A percentile compares a stretch with the other conserved stretches of the same genome.
Evolutionary conservation across 2,797 vertebrate genomes (phyloP).

Genomic region (Girardinus metallicus): DNA sequence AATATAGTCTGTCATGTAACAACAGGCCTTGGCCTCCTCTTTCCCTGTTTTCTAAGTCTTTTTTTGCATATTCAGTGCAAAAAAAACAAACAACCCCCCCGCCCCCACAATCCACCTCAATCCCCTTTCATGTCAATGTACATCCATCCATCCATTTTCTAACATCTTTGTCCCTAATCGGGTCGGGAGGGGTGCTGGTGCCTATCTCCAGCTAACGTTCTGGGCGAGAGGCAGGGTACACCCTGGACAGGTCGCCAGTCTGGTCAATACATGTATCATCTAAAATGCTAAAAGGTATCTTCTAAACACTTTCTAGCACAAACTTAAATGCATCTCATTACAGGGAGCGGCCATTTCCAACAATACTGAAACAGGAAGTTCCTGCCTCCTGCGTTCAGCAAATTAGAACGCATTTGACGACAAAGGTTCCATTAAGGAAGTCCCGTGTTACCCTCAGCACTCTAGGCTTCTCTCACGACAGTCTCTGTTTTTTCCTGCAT

Average conservation of each 20-base stretch:
- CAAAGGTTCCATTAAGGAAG: conserved; percentile 75
- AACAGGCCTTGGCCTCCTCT: not conserved
- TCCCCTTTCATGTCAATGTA: not conserved
- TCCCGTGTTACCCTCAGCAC: conserved; percentile 63
- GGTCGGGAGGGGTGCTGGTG: too few species aligned
- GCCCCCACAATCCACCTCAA: not conserved
- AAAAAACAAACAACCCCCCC: not conserved
- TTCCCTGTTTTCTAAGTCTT: not conserved
- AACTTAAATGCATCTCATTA: conserved; percentile 5
- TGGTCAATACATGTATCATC: conserved; percentile 7
- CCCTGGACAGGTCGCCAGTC: too few species aligned
- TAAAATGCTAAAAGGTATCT: conserved; percentile 5
- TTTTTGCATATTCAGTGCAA: not conserved
- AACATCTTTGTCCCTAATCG: too few species aligned
- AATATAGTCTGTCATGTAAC: not conserved
- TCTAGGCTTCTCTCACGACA: conserved; percentile 58
- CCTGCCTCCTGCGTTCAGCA: conserved; percentile 68
- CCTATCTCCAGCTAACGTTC: too few species aligned
- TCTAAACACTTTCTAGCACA: not conserved
- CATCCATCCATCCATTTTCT: too few species aligned
- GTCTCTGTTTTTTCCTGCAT: conserved; percentile 78
- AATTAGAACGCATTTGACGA: conserved; percentile 53
- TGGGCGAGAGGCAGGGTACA: too few species aligned
- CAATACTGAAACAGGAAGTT: conserved; percentile 63
- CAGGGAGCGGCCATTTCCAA: conserved; percentile 66